A percentile compares a stretch with the other conserved stretches of the same genome.
Conservation (phyloP, 1,140 invertebrate species). For the Pseudomyrmex gracilis region DNA sequence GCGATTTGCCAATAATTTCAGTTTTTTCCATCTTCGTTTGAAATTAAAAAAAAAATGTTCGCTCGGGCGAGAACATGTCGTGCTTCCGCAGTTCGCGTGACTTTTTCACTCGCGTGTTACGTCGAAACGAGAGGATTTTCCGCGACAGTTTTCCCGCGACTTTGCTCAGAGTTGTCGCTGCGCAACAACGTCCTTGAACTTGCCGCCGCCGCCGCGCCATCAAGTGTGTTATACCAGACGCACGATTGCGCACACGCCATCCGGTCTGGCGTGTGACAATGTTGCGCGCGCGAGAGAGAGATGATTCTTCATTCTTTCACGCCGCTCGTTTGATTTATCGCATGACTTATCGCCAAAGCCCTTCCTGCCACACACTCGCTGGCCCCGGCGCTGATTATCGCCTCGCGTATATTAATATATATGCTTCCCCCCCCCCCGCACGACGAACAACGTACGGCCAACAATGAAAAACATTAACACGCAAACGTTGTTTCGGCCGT, state of each 20-base stretch:
- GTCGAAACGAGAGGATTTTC: no score
- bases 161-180: constrained; percentile 18
- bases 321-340: constrained; percentile 33
- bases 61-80: background rate
- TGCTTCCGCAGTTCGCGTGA: constrained; percentile 14
- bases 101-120: background rate
- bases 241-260: constrained; percentile 50
- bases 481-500: background rate
- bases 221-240: background rate
- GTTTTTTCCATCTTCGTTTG: no score
- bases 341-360: constrained; percentile 46
- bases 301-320: constrained; percentile 37
- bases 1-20: background rate
- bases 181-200: constrained; percentile 67
- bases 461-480: constrained; percentile 4
- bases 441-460: background rate
- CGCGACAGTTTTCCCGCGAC: constrained; percentile 19
- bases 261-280: constrained; percentile 60
- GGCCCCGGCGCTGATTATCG: constrained; percentile 42
- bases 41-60: no score
- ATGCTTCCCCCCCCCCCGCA: no score
- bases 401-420: constrained; percentile 48
- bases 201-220: background rate
- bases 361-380: constrained; percentile 24
- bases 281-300: constrained; percentile 1